Conservation (phyloP, 2,113 vertebrate species). For the Raja brachyura region DNA sequence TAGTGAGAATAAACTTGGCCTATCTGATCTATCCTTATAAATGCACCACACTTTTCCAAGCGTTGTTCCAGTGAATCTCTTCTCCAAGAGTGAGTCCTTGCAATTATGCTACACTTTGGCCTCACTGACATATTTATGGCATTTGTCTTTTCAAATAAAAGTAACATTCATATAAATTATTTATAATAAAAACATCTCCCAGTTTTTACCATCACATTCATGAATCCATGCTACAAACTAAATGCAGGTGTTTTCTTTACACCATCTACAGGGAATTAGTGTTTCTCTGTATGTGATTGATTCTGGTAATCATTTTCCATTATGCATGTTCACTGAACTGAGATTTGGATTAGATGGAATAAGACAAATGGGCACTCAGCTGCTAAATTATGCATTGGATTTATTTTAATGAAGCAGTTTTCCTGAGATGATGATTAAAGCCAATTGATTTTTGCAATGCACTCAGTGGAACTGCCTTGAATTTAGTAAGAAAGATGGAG, state of each 20-base stretch:
- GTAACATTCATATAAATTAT: not conserved
- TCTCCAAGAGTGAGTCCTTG: not conserved
- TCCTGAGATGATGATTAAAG: constrained; percentile 32
- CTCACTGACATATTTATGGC: not conserved
- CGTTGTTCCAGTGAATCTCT: not conserved
- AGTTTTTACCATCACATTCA: not conserved
- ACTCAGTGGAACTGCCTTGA: not conserved
- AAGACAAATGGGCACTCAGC: constrained; percentile 36
- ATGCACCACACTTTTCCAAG: not conserved
- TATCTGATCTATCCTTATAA: not conserved
- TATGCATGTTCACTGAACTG: not conserved
- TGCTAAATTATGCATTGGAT: not conserved
- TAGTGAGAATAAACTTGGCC: not conserved
- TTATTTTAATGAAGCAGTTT: not conserved
- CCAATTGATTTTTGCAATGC: constrained; percentile 35
- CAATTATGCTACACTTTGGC: not conserved
- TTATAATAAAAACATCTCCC: not conserved
- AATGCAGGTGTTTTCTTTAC: constrained; percentile 25
- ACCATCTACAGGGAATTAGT: constrained; percentile 23
- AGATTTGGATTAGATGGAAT: constrained; percentile 29
- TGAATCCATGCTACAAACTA: not conserved
- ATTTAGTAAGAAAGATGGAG: constrained; percentile 5
- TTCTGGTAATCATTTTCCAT: constrained; percentile 38
- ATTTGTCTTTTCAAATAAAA: not conserved
- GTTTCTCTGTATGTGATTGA: constrained; percentile 35